Percentiles rank a stretch among this genome's conserved stretches.
Conservation (phyloP, 2,797 vertebrate species). For the Pipistrellus pygmaeus region DNA sequence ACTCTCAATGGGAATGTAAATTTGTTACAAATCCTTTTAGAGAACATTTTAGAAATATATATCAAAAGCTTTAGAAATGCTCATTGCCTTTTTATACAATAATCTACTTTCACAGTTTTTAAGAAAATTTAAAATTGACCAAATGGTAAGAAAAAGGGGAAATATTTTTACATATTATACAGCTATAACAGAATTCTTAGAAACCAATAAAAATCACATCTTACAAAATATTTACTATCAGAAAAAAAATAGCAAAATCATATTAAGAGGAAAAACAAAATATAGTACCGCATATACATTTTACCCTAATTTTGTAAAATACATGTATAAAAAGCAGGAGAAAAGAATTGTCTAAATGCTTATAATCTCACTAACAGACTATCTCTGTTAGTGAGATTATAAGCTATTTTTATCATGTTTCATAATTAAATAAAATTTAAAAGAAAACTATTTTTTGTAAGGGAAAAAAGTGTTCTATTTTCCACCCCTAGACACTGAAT, state of each 20-base stretch:
- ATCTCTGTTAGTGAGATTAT: not conserved
- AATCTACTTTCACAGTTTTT: not conserved
- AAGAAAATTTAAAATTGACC: conserved; percentile 6
- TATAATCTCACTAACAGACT: not conserved
- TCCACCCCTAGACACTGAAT: not conserved
- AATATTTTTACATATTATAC: not conserved
- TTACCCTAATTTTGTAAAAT: conserved; percentile 40
- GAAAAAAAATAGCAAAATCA: not conserved
- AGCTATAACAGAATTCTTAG: not conserved
- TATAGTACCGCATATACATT: not conserved
- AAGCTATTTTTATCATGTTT: conserved; percentile 19
- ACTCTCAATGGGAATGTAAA: not conserved
- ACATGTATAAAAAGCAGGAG: not conserved
- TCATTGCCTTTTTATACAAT: not conserved
- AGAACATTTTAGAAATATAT: not conserved
- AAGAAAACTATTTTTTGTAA: not conserved
- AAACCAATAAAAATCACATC: not conserved
- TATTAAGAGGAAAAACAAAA: not conserved
- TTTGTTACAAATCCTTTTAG: not conserved
- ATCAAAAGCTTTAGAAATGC: not conserved
- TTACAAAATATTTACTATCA: not conserved
- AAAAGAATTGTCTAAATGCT: not conserved
- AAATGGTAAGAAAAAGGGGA: not conserved
- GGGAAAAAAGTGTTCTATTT: not conserved
- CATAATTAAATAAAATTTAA: conserved; percentile 20